phyloP scores from a whole-genome alignment of 2,113 vertebrate genomes.

The Xenopus laevis region DNA sequence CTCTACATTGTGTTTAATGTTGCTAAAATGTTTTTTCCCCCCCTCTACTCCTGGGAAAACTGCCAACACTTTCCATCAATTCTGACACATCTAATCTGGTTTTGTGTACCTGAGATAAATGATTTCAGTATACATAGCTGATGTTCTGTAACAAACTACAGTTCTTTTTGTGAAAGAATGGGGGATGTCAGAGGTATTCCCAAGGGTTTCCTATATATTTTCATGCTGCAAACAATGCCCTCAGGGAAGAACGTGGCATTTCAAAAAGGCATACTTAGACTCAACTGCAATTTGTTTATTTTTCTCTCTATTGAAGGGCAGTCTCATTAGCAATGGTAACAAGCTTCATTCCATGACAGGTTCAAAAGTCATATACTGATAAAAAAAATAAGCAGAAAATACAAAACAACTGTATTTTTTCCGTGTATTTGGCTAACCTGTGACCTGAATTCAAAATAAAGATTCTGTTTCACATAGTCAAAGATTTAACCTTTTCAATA shows the following conservation, averaged over 20 bases:
- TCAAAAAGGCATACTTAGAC: not conserved
- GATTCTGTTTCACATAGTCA: too few species aligned
- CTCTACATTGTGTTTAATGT: not conserved
- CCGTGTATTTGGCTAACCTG: constrained; percentile 23
- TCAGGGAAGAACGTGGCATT: constrained; percentile 36
- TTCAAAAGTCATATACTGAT: constrained; percentile 28
- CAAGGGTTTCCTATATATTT: constrained; percentile 42
- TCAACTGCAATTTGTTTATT: constrained; percentile 21
- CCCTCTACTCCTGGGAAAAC: constrained; percentile 47
- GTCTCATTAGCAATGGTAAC: constrained; percentile 36
- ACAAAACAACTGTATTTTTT: not conserved
- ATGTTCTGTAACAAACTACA: constrained; percentile 50
- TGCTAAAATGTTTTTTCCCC: constrained; percentile 7
- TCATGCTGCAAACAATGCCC: constrained; percentile 44
- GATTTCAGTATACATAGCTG: constrained; percentile 49
- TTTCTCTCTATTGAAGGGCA: constrained; percentile 20
- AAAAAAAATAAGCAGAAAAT: constrained; percentile 33
- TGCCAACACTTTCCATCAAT: constrained; percentile 48
- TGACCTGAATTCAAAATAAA: not conserved
- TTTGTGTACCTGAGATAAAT: constrained; percentile 50
- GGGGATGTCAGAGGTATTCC: constrained; percentile 43
- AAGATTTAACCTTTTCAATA: too few species aligned
- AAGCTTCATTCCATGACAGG: constrained; percentile 24
- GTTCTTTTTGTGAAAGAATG: constrained; percentile 50
- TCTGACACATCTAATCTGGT: constrained; percentile 51